Conservation (phyloP, 2,797 vertebrate genomes). For the Hephaestus fuliginosus region DNA sequence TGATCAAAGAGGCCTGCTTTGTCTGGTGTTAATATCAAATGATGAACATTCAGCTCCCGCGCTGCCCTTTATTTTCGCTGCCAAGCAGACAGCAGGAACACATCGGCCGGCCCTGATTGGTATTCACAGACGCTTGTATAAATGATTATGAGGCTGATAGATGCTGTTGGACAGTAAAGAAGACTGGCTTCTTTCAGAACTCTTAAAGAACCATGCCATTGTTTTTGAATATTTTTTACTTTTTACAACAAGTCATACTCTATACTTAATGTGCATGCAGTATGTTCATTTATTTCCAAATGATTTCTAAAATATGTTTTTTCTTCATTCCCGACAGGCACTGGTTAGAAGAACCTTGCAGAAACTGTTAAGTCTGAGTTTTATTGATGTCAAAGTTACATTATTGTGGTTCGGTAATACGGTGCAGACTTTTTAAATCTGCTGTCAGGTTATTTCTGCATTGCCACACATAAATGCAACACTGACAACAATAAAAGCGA, state of each 20-base stretch:
- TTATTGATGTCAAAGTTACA: neutral
- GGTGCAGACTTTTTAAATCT: neutral
- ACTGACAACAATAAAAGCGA: neutral
- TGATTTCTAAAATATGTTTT: neutral
- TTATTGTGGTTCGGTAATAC: neutral
- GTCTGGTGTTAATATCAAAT: slow-evolving; percentile 80
- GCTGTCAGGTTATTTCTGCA: no score
- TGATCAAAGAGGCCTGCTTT: slow-evolving; percentile 81
- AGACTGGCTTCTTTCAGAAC: neutral
- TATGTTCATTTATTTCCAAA: neutral
- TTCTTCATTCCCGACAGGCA: neutral
- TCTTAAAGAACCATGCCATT: neutral
- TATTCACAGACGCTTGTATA: slow-evolving; percentile 64
- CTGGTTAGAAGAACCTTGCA: neutral
- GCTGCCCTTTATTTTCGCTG: slow-evolving; percentile 70
- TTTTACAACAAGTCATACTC: neutral
- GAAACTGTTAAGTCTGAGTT: no score
- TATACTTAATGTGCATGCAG: neutral
- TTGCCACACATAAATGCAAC: neutral
- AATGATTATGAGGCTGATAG: slow-evolving; percentile 63
- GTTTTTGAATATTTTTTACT: neutral
- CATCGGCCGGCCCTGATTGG: slow-evolving; percentile 65
- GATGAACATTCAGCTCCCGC: slow-evolving; percentile 75
- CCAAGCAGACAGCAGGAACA: slow-evolving; percentile 69
- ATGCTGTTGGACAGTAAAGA: slow-evolving; percentile 54